Evolutionary conservation across 2,797 vertebrate species (phyloP).

Genomic region (Falco concolor): DNA sequence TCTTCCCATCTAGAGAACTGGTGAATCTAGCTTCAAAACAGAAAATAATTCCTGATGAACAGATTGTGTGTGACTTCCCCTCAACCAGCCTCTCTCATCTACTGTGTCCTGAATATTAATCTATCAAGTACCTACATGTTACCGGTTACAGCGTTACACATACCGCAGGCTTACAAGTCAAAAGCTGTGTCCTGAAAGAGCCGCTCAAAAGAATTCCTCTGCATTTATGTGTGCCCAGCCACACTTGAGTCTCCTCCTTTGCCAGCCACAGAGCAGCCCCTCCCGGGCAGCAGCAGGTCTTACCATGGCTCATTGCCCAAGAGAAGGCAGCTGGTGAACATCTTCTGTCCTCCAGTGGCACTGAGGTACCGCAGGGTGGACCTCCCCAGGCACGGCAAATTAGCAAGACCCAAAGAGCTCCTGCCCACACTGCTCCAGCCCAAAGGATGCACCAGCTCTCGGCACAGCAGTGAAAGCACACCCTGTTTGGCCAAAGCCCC

Average conservation of each 20-base stretch:
- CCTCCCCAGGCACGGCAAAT: fast-evolving
- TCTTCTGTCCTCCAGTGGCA: background rate
- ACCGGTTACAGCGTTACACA: background rate
- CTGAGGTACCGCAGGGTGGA: background rate
- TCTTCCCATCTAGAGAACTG: background rate
- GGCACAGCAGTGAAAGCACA: fast-evolving
- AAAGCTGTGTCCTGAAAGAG: background rate
- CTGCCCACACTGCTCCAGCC: background rate
- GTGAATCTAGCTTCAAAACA: background rate
- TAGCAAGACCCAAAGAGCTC: fast-evolving
- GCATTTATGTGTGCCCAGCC: background rate
- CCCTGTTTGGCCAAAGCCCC: background rate
- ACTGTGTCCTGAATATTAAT: conserved; percentile 61
- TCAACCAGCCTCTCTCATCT: conserved; percentile 15
- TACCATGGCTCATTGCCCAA: background rate
- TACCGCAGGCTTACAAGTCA: background rate
- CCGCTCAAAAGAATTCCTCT: background rate
- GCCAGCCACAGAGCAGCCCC: background rate
- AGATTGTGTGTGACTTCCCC: conserved; percentile 33
- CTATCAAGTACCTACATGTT: background rate
- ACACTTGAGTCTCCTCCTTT: background rate
- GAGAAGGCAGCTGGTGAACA: background rate
- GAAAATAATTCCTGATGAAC: conserved; percentile 11
- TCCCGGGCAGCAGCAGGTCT: background rate
- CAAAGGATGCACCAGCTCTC: background rate